These are phyloP conservation scores for Macrobrachium nipponense DNA, from an alignment of 1,140 invertebrate species.

Conservation along the genomic window DNA sequence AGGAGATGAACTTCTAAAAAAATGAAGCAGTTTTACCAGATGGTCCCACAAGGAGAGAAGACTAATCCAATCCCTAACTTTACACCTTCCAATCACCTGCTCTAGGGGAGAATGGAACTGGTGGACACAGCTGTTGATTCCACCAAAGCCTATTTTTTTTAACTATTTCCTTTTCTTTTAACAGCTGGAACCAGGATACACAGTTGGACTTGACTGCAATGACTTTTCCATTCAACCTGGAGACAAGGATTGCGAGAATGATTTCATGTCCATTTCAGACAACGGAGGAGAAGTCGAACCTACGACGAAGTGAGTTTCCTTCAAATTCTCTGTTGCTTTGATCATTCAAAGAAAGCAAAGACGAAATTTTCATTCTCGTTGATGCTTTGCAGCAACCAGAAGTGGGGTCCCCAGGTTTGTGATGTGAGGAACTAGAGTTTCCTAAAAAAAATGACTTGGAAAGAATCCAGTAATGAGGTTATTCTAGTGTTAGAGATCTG, in stretches of 20 bases:
- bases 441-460: too few relatives aligned
- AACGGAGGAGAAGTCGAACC: constrained; percentile 11
- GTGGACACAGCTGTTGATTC: not conserved
- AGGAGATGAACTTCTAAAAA: not conserved
- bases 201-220: constrained; percentile 42
- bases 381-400: not conserved
- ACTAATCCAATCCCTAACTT: too few relatives aligned
- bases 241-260: constrained; percentile 48
- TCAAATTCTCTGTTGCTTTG: not conserved
- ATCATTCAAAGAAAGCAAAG: too few relatives aligned
- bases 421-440: too few relatives aligned
- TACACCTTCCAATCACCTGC: too few relatives aligned
- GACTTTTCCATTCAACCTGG: constrained; percentile 53
- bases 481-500: too few relatives aligned
- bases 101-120: not conserved
- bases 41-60: not conserved
- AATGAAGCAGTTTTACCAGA: not conserved
- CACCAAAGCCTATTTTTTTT: not conserved
- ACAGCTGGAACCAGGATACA: constrained; percentile 34
- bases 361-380: not conserved
- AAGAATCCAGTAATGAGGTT: too few relatives aligned
- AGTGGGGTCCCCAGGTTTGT: too few relatives aligned
- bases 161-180: not conserved
- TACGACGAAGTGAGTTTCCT: constrained; percentile 1
- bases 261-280: constrained; percentile 31